Conservation (phyloP, 2,888 invertebrate species). For the Torymus tubicola region DNA sequence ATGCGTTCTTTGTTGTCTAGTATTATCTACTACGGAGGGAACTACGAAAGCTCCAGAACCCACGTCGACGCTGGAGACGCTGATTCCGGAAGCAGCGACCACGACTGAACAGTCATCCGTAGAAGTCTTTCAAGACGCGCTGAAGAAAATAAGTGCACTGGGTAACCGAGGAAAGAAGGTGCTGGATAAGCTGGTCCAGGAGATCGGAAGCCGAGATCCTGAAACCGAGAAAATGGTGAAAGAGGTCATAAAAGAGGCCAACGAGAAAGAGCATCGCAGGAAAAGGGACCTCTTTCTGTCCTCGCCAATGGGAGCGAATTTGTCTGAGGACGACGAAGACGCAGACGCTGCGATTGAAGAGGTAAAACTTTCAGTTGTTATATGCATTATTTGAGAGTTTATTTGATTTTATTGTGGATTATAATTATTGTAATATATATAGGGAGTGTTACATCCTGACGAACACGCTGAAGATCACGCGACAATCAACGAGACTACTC, state of each 20-base stretch:
- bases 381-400: constrained; percentile 6
- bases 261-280: constrained; percentile 71
- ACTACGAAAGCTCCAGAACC: background rate
- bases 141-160: constrained; percentile 79
- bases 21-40: background rate
- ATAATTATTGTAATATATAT: background rate
- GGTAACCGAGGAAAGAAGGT: constrained; percentile 80
- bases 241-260: constrained; percentile 78
- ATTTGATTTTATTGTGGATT: background rate
- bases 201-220: constrained; percentile 66
- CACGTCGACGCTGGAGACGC: background rate
- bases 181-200: constrained; percentile 78
- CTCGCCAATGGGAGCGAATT: constrained; percentile 76
- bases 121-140: constrained; percentile 81
- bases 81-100: background rate
- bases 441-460: constrained; percentile 78
- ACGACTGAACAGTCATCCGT: constrained; percentile 67
- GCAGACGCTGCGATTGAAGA: constrained; percentile 82
- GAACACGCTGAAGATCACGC: constrained; percentile 83
- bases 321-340: constrained; percentile 81
- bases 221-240: constrained; percentile 61
- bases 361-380: constrained; percentile 71
- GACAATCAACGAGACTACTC: constrained; percentile 81
- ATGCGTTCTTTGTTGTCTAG: background rate
- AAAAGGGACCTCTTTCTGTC: constrained; percentile 79